Conservation (phyloP, 2,888 invertebrate genomes). For the Fabriciana adippe region DNA sequence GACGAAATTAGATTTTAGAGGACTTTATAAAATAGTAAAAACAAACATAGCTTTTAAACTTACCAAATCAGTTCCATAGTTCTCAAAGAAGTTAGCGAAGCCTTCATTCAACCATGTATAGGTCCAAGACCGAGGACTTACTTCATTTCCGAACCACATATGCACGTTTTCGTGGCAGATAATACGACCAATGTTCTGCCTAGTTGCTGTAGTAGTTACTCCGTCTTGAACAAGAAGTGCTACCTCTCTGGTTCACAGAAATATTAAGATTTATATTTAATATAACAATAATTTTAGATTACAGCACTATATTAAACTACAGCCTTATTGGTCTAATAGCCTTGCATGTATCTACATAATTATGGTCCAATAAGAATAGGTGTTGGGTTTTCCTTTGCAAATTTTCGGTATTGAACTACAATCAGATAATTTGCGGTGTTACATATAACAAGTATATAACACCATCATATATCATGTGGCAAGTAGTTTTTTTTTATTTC, state of each 20-base stretch:
- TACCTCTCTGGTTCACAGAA: slow-evolving; percentile 60
- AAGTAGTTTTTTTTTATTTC: too few species aligned
- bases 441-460: too few species aligned
- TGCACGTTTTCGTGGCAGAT: slow-evolving; percentile 85
- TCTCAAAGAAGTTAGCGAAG: slow-evolving; percentile 87
- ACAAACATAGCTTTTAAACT: slow-evolving; percentile 39
- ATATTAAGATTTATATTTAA: background rate
- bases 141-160: slow-evolving; percentile 91
- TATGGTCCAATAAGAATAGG: too few species aligned
- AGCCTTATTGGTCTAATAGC: too few species aligned
- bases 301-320: too few species aligned
- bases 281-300: too few species aligned
- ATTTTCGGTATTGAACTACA: too few species aligned
- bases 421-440: too few species aligned
- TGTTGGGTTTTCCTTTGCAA: too few species aligned
- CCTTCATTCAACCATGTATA: slow-evolving; percentile 87
- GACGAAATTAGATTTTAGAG: background rate
- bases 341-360: too few species aligned
- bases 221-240: slow-evolving; percentile 68
- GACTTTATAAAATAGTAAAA: background rate
- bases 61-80: slow-evolving; percentile 81
- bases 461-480: too few species aligned
- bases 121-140: slow-evolving; percentile 87
- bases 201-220: slow-evolving; percentile 65
- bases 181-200: slow-evolving; percentile 76